These are phyloP conservation scores for Paracentrotus lividus DNA, from an alignment of 53 echinoderm and acorn worm species.

Conservation along the genomic window DNA sequence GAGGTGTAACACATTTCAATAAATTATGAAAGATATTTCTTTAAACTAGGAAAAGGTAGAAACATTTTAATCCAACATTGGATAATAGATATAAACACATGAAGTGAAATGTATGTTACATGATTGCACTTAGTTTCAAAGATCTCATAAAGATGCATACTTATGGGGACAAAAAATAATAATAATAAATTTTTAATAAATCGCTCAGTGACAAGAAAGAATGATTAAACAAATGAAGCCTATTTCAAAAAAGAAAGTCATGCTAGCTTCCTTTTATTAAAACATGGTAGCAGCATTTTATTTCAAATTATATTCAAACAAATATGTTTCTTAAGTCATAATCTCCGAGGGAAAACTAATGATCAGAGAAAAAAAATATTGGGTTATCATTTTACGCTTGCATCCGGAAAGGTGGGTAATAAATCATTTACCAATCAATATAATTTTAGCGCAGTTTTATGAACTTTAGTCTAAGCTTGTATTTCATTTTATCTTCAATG, in stretches of 20 bases:
- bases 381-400: not conserved
- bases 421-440: no score
- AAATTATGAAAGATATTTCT: conserved; percentile 21
- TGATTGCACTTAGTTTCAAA: conserved; percentile 37
- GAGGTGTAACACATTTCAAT: not conserved
- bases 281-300: not conserved
- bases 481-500: no score
- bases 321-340: not conserved
- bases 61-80: not conserved
- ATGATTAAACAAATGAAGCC: not conserved
- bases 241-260: not conserved
- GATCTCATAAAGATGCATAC: conserved; percentile 1
- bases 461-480: no score
- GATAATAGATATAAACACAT: conserved; percentile 30
- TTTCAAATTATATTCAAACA: not conserved
- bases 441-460: no score
- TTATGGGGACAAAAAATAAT: conserved; percentile 5
- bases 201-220: not conserved
- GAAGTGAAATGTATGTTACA: conserved; percentile 28
- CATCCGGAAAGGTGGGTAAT: not conserved
- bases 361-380: not conserved
- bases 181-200: no score
- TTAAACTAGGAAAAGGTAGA: not conserved
- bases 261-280: not conserved
- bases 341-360: not conserved